Percentiles rank a stretch among this genome's conserved stretches.
phyloP scores from a whole-genome alignment of 1,140 invertebrate genomes.

The Microplitis demolitor region DNA sequence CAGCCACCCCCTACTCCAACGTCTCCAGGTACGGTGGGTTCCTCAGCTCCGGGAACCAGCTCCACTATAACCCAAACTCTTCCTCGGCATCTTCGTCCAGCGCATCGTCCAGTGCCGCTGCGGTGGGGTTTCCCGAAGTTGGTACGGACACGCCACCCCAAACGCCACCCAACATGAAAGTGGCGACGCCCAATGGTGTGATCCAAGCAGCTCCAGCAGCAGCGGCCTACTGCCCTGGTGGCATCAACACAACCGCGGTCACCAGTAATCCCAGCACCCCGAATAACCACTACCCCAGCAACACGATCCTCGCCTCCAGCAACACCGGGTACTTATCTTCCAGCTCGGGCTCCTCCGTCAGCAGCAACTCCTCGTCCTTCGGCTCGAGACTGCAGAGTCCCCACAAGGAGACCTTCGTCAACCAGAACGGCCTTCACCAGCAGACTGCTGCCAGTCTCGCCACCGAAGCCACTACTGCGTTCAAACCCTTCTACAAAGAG shows the following conservation, averaged over 20 bases:
- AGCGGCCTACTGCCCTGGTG: slow-evolving; percentile 61
- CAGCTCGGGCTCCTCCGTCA: slow-evolving; percentile 60
- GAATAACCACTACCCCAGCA: slow-evolving; percentile 51
- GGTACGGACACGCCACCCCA: slow-evolving; percentile 91
- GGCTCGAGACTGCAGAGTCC: slow-evolving; percentile 61
- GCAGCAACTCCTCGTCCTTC: slow-evolving; percentile 52
- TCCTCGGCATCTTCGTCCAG: slow-evolving; percentile 53
- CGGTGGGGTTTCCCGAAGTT: slow-evolving; percentile 81
- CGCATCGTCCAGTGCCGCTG: slow-evolving; percentile 59
- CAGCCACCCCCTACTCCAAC: slow-evolving; percentile 57
- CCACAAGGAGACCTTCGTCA: slow-evolving; percentile 63
- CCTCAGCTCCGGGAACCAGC: slow-evolving; percentile 55
- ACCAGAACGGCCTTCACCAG: slow-evolving; percentile 56
- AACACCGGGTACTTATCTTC: slow-evolving; percentile 62
- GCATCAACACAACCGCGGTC: slow-evolving; percentile 46
- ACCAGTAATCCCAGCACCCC: slow-evolving; percentile 39
- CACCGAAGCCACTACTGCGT: slow-evolving; percentile 70
- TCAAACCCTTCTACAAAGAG: slow-evolving; percentile 89
- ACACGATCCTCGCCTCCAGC: slow-evolving; percentile 59
- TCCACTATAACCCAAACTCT: slow-evolving; percentile 58
- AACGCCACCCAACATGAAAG: slow-evolving; percentile 90
- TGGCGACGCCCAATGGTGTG: slow-evolving; percentile 73
- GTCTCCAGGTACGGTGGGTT: slow-evolving; percentile 57
- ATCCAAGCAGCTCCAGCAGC: slow-evolving; percentile 65
- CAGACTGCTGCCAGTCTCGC: slow-evolving; percentile 57